Conservation (phyloP, 2,113 vertebrate species). For the Myodes glareolus region DNA sequence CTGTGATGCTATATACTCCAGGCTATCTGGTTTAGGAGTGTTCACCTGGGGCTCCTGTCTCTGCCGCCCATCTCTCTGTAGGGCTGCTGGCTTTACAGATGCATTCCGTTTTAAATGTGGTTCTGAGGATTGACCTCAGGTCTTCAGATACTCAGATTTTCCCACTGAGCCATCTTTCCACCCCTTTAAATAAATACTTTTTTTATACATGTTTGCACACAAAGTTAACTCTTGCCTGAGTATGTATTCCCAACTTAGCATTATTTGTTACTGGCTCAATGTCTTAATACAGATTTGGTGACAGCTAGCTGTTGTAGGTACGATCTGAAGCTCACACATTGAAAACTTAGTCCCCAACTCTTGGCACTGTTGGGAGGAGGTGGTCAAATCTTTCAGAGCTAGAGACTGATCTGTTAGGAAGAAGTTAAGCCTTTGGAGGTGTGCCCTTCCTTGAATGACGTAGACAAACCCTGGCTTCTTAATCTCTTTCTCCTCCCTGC, state of each 20-base stretch:
- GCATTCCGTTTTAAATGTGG: not conserved
- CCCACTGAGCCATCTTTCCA: not conserved
- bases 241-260: not conserved
- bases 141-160: not conserved
- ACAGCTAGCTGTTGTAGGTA: not conserved
- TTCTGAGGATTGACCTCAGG: not conserved
- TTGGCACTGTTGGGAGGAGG: no score
- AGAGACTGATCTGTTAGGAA: not conserved
- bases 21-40: not conserved
- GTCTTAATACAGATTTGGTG: not conserved
- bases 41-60: not conserved
- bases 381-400: not conserved
- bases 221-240: not conserved
- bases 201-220: slow-evolving; percentile 17
- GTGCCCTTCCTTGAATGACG: not conserved
- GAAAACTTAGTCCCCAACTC: not conserved
- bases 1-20: no score
- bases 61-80: not conserved
- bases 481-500: not conserved
- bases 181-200: not conserved
- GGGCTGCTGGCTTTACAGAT: not conserved
- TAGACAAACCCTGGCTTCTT: not conserved
- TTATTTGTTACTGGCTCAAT: not conserved
- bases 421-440: not conserved
- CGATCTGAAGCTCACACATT: not conserved